phyloP scores from a whole-genome alignment of 2,888 invertebrate species.

The Luperina testacea region DNA sequence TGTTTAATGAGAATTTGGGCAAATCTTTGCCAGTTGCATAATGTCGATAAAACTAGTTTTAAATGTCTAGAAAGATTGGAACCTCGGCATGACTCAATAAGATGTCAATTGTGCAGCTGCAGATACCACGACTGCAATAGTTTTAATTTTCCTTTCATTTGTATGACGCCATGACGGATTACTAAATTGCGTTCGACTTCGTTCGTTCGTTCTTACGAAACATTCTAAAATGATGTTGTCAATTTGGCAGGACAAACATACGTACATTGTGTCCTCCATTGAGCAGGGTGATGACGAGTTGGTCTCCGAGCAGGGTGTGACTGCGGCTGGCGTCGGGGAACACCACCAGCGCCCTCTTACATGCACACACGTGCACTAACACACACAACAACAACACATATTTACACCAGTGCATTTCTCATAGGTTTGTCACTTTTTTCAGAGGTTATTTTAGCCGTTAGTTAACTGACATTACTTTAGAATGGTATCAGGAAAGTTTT shows the following conservation, averaged over 20 bases:
- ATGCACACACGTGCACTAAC: conserved; percentile 44
- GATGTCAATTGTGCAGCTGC: neutral
- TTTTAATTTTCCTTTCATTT: neutral
- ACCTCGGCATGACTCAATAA: neutral
- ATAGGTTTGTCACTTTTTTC: neutral
- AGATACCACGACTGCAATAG: neutral
- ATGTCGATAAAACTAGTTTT: neutral
- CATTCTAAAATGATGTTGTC: neutral
- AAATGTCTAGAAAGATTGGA: neutral
- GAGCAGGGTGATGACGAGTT: conserved; percentile 70
- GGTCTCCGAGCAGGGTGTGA: conserved; percentile 74
- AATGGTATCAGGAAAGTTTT: neutral
- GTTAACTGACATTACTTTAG: neutral
- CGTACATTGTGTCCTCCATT: conserved; percentile 76
- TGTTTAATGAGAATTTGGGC: neutral
- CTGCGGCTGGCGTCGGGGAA: conserved; percentile 73
- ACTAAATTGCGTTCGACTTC: neutral
- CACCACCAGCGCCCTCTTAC: conserved; percentile 70
- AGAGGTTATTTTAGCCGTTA: neutral
- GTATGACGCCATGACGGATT: too few relatives aligned
- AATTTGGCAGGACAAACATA: neutral
- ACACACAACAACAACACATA: conserved; percentile 52
- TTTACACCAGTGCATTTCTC: conserved; percentile 32
- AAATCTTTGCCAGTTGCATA: neutral
- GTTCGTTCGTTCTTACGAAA: too few relatives aligned